phyloP scores from a whole-genome alignment of 2,113 vertebrate genomes.

The Tylochromis polylepis region DNA sequence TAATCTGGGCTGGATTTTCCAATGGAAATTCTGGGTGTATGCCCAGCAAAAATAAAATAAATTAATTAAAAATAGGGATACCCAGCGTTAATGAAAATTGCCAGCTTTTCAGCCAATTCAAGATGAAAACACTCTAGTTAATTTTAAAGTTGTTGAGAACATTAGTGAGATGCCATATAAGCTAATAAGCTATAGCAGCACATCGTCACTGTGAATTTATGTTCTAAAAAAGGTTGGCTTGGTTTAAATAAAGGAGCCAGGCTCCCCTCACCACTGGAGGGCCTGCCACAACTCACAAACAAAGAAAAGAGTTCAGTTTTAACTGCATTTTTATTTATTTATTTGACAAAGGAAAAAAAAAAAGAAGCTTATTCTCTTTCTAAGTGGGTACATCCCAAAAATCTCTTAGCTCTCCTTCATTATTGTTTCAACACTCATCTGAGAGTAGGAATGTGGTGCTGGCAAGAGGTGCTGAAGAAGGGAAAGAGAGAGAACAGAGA shows the following conservation, averaged over 20 bases:
- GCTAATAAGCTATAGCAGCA: not conserved
- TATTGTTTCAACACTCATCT: not conserved
- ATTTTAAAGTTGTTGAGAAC: not conserved
- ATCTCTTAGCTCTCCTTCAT: not conserved
- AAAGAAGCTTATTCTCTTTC: not conserved
- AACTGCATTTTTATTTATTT: not conserved
- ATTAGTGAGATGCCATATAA: not conserved
- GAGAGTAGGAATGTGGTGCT: not conserved
- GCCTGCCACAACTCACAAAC: not conserved
- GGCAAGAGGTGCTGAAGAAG: not conserved
- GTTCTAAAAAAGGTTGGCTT: not conserved
- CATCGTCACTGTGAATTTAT: not conserved
- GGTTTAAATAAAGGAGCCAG: not conserved
- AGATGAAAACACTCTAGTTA: no score
- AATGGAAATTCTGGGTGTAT: not conserved
- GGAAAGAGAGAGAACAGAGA: not conserved
- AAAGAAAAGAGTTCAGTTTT: not conserved
- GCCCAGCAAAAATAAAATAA: not conserved
- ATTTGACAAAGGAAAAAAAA: not conserved
- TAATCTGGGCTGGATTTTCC: not conserved
- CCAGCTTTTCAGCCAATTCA: no score
- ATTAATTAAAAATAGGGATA: no score
- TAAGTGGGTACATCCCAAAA: not conserved
- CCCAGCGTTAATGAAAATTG: no score
- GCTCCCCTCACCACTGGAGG: not conserved